These are phyloP conservation scores for Danio choprae DNA, from an alignment of 2,797 vertebrate species.

Conservation along the genomic window DNA sequence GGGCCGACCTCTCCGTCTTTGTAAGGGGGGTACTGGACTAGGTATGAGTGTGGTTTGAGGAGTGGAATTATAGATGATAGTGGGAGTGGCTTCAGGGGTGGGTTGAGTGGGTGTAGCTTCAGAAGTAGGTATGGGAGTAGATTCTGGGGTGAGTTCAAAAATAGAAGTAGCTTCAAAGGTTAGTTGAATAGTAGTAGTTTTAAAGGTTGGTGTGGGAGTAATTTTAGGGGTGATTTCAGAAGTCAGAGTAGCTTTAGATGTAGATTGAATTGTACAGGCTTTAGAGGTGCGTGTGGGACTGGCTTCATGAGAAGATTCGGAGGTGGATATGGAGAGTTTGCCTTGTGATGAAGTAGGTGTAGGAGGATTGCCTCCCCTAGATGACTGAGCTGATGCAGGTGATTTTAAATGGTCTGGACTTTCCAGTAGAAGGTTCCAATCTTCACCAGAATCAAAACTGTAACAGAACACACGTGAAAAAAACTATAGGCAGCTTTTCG, in stretches of 20 bases:
- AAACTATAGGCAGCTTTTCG: too few relatives aligned
- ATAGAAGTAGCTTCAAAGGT: background rate
- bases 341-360: background rate
- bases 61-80: too few relatives aligned
- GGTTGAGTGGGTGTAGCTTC: background rate
- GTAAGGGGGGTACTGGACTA: too few relatives aligned
- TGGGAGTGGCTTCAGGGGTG: background rate
- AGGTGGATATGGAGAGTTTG: background rate
- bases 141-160: background rate
- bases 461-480: background rate
- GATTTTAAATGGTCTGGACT: background rate
- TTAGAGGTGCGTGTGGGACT: background rate
- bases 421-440: background rate
- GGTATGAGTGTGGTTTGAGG: too few relatives aligned
- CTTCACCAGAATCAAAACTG: slow-evolving; percentile 37
- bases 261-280: too few relatives aligned
- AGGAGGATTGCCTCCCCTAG: too few relatives aligned
- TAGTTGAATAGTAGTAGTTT: background rate
- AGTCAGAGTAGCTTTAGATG: background rate
- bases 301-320: background rate
- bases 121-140: too few relatives aligned
- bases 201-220: background rate
- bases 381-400: background rate
- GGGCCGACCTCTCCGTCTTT: too few relatives aligned
- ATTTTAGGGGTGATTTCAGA: background rate